Percentiles rank a stretch among this genome's conserved stretches.
These are phyloP conservation scores for Argyresthia albistria DNA, from an alignment of 2,888 invertebrate species.

Conservation along the genomic window DNA sequence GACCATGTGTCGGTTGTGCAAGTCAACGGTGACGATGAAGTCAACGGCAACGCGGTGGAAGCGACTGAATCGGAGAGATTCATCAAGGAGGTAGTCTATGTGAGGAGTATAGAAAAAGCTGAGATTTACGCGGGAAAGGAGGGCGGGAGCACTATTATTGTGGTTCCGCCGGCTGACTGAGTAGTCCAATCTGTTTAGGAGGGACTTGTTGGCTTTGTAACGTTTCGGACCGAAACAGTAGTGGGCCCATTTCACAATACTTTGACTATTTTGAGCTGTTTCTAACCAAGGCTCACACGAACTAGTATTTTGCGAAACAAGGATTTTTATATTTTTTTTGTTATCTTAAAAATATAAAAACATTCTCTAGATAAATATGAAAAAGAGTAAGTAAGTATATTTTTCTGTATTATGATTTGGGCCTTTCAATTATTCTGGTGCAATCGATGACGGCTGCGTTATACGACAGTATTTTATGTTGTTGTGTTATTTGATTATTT, in stretches of 20 bases:
- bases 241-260: too few species aligned
- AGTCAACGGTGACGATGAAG: constrained; percentile 44
- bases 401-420: too few species aligned
- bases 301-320: too few species aligned
- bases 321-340: too few species aligned
- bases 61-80: constrained; percentile 10
- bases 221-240: background rate
- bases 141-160: constrained; percentile 59
- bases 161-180: constrained; percentile 62
- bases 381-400: too few species aligned
- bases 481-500: background rate
- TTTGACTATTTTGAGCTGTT: too few species aligned
- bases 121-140: constrained; percentile 47
- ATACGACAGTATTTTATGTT: background rate
- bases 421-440: background rate
- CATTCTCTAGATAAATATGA: too few species aligned
- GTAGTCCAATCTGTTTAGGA: too few species aligned
- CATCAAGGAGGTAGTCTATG: constrained; percentile 44
- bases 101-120: constrained; percentile 43
- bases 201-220: background rate
- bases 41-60: background rate
- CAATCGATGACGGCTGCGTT: background rate
- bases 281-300: too few species aligned
- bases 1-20: constrained; percentile 57
- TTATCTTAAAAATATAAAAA: too few species aligned